Percentiles rank a stretch among this genome's conserved stretches.
Conservation (phyloP, 2,888 invertebrate genomes). For the Eueremaeus valkanovi region DNA sequence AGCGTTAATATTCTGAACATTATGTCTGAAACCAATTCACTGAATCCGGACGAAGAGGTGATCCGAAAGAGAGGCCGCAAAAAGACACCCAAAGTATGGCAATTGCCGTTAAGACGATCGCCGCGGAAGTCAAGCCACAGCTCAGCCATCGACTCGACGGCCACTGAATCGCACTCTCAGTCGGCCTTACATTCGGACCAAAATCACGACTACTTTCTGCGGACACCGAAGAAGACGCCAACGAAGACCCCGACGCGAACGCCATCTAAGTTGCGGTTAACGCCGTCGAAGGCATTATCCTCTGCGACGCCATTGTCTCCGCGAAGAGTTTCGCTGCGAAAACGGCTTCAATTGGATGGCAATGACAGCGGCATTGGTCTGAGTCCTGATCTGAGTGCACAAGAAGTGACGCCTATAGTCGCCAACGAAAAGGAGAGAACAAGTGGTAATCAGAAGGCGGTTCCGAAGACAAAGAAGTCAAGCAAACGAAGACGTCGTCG, state of each 20-base stretch:
- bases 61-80: constrained; percentile 24
- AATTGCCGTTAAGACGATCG: constrained; percentile 18
- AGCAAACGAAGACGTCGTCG: no score
- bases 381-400: not conserved
- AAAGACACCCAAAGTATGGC: constrained; percentile 15
- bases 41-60: constrained; percentile 27
- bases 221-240: constrained; percentile 20
- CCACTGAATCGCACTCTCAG: not conserved
- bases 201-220: constrained; percentile 15
- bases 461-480: no score
- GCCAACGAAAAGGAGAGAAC: not conserved
- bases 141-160: not conserved
- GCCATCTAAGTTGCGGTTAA: not conserved
- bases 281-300: constrained; percentile 1
- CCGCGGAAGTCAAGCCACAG: not conserved
- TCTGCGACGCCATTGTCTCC: not conserved
- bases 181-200: not conserved
- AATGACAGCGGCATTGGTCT: constrained; percentile 12
- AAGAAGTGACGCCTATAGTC: not conserved
- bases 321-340: constrained; percentile 21
- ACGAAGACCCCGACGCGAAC: not conserved
- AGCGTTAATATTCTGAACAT: constrained; percentile 27
- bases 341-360: constrained; percentile 19
- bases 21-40: not conserved
- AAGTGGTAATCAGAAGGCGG: no score